A percentile compares a stretch with the other conserved stretches of the same genome.
Conservation (phyloP, 2,113 vertebrate genomes). For the Penelope pileata region DNA sequence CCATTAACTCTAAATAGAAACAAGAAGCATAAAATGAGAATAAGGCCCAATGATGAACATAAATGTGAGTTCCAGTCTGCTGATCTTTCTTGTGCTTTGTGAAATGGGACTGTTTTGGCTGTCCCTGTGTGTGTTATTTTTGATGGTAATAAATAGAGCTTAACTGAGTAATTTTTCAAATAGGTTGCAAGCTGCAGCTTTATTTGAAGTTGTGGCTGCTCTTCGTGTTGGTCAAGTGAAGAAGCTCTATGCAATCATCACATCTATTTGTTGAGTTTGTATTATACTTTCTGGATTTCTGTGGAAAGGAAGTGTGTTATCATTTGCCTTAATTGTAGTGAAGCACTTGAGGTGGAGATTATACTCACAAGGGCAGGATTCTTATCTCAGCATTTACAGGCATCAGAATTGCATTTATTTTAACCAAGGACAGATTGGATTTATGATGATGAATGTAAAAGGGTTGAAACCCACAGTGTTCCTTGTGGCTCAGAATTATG, state of each 20-base stretch:
- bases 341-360: neutral
- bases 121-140: constrained; percentile 15
- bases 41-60: neutral
- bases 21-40: constrained; percentile 44
- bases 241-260: neutral
- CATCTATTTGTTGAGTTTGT: neutral
- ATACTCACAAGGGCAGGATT: neutral
- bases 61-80: constrained; percentile 55
- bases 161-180: constrained; percentile 60
- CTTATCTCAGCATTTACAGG: neutral
- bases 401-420: fast-evolving
- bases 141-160: constrained; percentile 58
- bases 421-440: neutral
- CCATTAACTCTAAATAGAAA: constrained; percentile 60
- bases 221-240: neutral
- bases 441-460: neutral
- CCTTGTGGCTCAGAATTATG: neutral
- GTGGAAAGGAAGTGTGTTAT: neutral
- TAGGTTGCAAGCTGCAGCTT: neutral
- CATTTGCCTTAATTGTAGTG: neutral
- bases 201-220: neutral
- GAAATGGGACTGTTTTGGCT: neutral
- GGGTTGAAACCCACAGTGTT: neutral
- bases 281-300: neutral
- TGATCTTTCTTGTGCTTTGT: neutral